Base-by-base conservation (phyloP, 2,888 invertebrate genomes). In the Rutpela maculata region DNA sequence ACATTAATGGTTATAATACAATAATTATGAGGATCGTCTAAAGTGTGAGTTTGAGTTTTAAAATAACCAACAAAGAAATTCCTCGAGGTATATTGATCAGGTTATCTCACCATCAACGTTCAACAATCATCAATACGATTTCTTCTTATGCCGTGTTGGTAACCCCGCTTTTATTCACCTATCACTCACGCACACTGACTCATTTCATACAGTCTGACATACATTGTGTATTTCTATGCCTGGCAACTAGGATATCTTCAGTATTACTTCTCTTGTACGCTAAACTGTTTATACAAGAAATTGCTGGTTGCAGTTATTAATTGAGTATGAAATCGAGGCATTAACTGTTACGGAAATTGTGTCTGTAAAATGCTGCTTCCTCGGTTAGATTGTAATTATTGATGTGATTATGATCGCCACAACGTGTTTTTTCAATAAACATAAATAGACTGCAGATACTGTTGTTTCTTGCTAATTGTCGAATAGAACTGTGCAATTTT, bases 1-100 rank as follows among this genome's bases (percentile, higher is more conserved):
- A 74, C 76, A 73, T 74, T 77, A 74, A 74, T 74, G 74, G 77
- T 50, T 75, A 63, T 69, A 60, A 57, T 59, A 71, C 71, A 63
- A 76, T 76, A 71, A 76, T 76, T 71, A 76, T 57, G 15, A 56
- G 71, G 66, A 71, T 62, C 59, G 55, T 18, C 55, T 43, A 71
- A 62, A 67, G 62, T 62, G 56, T 66, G 17, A 22, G 62, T 17
- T 66, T 43, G 72, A 62, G 59, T 50, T 50, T 67, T 67, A 67
- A 67, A 67, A 67, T 67, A 67, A 62, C 59, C 63, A 38, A 72
- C 72, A 72, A 72, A 72, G 72, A 56, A 63, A 43, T 62, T 72
- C 63, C 26, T 72, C 72, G 68, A 18, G 62, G 43, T 74, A 65
- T 57, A 67, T 67, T 67, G 59, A 66, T 66, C 67, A 35, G 43